Evolutionary conservation across 2,113 vertebrate genomes (phyloP).

Genomic region (Lycocorax pyrrhopterus): DNA sequence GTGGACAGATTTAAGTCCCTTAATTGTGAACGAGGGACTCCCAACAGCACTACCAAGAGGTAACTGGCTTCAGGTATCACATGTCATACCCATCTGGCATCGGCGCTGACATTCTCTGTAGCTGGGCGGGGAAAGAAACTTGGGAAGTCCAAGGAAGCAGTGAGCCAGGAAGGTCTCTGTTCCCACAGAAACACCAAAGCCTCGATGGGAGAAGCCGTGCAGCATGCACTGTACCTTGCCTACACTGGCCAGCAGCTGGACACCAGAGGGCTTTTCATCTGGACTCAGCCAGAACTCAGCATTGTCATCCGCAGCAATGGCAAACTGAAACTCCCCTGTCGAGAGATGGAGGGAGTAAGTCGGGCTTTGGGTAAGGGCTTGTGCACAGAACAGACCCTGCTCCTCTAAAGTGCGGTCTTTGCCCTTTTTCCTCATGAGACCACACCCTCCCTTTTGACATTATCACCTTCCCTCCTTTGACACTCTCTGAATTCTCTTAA

Average conservation of each 20-base stretch:
- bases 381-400: background rate
- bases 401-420: background rate
- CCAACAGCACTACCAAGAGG: background rate
- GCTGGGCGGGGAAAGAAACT: background rate
- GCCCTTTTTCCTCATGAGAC: background rate
- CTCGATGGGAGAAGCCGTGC: background rate
- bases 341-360: background rate
- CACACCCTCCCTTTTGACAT: background rate
- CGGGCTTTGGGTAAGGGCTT: background rate
- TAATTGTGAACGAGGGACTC: background rate
- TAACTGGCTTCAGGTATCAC: background rate
- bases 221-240: slow-evolving; percentile 82
- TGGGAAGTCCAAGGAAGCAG: background rate
- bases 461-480: background rate
- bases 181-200: background rate
- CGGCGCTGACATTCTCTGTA: background rate
- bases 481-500: background rate
- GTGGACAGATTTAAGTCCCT: background rate
- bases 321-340: slow-evolving; percentile 88
- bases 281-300: slow-evolving; percentile 94
- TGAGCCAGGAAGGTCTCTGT: background rate
- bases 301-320: slow-evolving; percentile 89
- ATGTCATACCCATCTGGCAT: background rate
- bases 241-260: slow-evolving; percentile 82
- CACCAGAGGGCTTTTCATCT: slow-evolving; percentile 78